These are phyloP conservation scores for Salminus brasiliensis DNA, from an alignment of 2,113 vertebrate species.

Conservation along the genomic window DNA sequence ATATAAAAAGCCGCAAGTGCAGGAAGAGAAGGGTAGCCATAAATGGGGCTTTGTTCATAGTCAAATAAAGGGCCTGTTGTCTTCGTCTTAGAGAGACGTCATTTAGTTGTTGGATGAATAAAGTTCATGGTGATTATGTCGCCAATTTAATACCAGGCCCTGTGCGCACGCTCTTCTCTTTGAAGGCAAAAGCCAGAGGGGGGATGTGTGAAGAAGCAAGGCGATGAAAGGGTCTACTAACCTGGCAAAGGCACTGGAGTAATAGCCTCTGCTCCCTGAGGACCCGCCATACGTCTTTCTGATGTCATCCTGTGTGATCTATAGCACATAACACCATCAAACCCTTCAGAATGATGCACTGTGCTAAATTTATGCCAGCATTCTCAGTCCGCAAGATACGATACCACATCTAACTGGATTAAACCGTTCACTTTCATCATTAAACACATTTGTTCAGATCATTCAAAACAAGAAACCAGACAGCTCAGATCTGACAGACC, in stretches of 20 bases:
- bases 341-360: not conserved
- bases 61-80: slow-evolving; percentile 29
- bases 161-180: not conserved
- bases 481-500: slow-evolving; percentile 73
- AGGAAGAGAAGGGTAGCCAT: not conserved
- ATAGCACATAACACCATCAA: slow-evolving; percentile 28
- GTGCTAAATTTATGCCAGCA: not conserved
- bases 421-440: not conserved
- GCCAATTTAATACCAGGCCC: not conserved
- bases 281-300: slow-evolving; percentile 97
- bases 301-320: slow-evolving; percentile 99
- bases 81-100: slow-evolving; percentile 10
- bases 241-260: slow-evolving; percentile 98
- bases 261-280: slow-evolving; percentile 97
- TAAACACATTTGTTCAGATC: not conserved
- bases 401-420: not conserved
- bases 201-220: not conserved
- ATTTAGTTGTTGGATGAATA: slow-evolving; percentile 10
- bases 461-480: not conserved
- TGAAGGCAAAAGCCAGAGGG: not conserved
- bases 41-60: slow-evolving; percentile 42
- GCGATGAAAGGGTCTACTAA: slow-evolving; percentile 60
- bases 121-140: slow-evolving; percentile 6
- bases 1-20: slow-evolving; percentile 6
- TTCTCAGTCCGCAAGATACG: not conserved